A percentile compares a stretch with the other conserved stretches of the same genome.
Evolutionary conservation across 2,888 invertebrate species (phyloP).

Genomic region (Sesamia inferens): DNA sequence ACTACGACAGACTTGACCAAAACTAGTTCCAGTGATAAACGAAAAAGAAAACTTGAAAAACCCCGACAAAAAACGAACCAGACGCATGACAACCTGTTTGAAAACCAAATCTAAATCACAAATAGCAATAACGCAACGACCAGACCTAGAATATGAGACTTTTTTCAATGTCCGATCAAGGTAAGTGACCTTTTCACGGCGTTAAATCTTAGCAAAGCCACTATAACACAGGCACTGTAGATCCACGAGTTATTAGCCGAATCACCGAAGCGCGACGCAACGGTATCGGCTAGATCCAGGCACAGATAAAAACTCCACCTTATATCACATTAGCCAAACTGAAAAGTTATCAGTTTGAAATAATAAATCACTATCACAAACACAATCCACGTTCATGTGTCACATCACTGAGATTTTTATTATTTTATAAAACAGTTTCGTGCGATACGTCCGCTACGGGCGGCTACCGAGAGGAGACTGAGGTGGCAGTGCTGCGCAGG

Average conservation of each 20-base stretch:
- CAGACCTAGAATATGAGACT: conserved; percentile 49
- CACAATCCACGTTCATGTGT: conserved; percentile 68
- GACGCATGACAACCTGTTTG: conserved; percentile 66
- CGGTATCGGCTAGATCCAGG: conserved; percentile 80
- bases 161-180: conserved; percentile 79
- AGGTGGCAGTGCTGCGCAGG: conserved; percentile 83
- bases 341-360: conserved; percentile 69
- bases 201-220: conserved; percentile 86
- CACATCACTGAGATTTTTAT: conserved; percentile 74
- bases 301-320: conserved; percentile 70
- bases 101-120: conserved; percentile 66
- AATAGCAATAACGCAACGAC: conserved; percentile 49
- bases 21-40: conserved; percentile 68
- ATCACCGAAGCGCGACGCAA: conserved; percentile 86
- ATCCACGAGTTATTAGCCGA: conserved; percentile 87
- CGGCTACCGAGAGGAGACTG: conserved; percentile 80
- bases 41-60: conserved; percentile 48
- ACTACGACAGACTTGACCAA: conserved; percentile 61
- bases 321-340: conserved; percentile 71
- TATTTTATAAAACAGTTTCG: conserved; percentile 40
- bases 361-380: conserved; percentile 67
- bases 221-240: conserved; percentile 82
- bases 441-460: conserved; percentile 73
- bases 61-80: conserved; percentile 42
- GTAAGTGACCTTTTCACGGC: conserved; percentile 87